phyloP scores from a whole-genome alignment of 1,140 invertebrate species.

The Zaprionus nigranus region DNA sequence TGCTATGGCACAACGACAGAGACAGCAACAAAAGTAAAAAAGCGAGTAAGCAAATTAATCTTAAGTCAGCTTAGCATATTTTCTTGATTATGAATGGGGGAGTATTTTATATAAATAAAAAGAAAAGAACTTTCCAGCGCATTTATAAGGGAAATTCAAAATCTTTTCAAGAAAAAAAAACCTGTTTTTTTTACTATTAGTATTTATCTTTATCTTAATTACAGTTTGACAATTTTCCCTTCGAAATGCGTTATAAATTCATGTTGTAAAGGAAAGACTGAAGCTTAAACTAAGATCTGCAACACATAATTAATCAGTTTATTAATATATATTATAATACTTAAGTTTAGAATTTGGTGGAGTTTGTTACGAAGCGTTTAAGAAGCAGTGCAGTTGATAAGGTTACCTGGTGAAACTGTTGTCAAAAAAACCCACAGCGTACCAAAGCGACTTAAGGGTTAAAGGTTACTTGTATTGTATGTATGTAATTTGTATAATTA shows the following conservation, averaged over 20 bases:
- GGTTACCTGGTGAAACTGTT: conserved; percentile 85
- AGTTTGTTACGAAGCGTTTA: conserved; percentile 67
- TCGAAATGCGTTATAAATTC: background rate
- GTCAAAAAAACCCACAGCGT: conserved; percentile 85
- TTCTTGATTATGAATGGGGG: conserved; percentile 46
- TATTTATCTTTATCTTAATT: background rate
- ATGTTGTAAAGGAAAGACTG: conserved; percentile 20
- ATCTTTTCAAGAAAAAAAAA: no score
- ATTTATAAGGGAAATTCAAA: conserved; percentile 19
- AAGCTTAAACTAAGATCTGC: conserved; percentile 33
- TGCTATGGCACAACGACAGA: conserved; percentile 43
- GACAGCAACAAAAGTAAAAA: conserved; percentile 52
- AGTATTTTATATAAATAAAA: conserved; percentile 60
- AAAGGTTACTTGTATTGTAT: conserved; percentile 25
- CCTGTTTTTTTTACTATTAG: no score
- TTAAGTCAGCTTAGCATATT: conserved; percentile 68
- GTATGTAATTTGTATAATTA: conserved; percentile 45
- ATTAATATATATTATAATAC: conserved; percentile 27
- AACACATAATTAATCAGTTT: conserved; percentile 35
- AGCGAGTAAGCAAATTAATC: conserved; percentile 76
- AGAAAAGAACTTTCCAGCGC: conserved; percentile 52
- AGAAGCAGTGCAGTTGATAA: conserved; percentile 82
- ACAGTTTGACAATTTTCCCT: background rate
- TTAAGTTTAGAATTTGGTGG: conserved; percentile 46
- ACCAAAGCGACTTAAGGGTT: conserved; percentile 86